Base-by-base conservation (phyloP, 2,113 vertebrate species). In the Ancistrus triradiatus region DNA sequence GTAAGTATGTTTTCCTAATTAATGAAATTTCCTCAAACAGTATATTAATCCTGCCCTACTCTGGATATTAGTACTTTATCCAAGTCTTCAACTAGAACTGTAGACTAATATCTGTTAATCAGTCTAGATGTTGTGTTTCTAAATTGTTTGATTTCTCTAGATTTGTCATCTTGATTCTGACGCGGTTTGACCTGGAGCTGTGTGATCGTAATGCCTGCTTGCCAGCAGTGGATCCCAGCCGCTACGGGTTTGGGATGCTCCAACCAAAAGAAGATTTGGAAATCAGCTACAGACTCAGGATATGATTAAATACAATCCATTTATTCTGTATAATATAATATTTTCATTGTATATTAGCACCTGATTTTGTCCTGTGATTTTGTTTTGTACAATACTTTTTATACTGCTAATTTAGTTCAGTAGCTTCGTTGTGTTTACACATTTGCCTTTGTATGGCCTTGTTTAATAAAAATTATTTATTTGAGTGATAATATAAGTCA, bases 161-260 rank as follows among this genome's bases (percentile, higher is more conserved):
- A 57, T 90, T 88, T 70, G 79, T 92, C 69, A 80, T 89, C 59
- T 73, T 92, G 13, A 65, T 90, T 21, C 42, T 93, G 69, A 79
- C 63, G 4, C 76, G 77, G 68, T 86, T 91, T 17, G 88, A 91
- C 51, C 57, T 90, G 77, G 82, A 90, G 74, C 44, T 89, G 70
- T 82, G 80, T 65, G 72, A 80, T 44, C 50, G 77, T 0, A 43
- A 78, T 0, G 71, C 62, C 18, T 42, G 68, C 59, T 63, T 91
- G 27, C 87, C 88, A 0, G 69, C 68, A 5, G 85, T 90, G 55
- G 84, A 94, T 73, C 64, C 80, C 31, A 81, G 73, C 63, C 84
- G 88, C 49, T 85, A 81, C 0, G 85, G 82, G 43, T 94, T 90
- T 1, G 92, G 89, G 51, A 82, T 92, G 58, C 68, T 91, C 21